phyloP scores from a whole-genome alignment of 2,888 invertebrate species.

The Cephalotes varians region DNA sequence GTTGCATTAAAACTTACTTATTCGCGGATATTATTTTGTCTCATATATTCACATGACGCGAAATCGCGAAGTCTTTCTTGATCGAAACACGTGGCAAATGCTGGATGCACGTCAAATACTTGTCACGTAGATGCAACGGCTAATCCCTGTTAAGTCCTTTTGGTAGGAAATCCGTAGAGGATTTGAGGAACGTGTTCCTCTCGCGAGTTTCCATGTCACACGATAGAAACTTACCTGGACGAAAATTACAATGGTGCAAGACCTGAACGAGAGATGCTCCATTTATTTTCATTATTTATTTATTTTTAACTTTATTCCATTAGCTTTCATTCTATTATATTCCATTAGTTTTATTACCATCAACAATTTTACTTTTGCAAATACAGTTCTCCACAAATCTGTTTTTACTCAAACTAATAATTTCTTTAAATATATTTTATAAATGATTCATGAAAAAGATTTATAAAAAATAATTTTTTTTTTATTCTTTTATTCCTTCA shows the following conservation, averaged over 20 bases:
- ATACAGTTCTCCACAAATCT: background rate
- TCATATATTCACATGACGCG: conserved; percentile 10
- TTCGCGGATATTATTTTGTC: conserved; percentile 28
- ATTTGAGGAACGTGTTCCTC: conserved; percentile 49
- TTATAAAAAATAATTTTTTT: background rate
- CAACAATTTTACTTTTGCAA: background rate
- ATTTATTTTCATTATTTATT: background rate
- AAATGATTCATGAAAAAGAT: background rate
- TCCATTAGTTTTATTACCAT: background rate
- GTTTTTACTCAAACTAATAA: background rate
- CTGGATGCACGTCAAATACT: conserved; percentile 62
- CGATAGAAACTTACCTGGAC: conserved; percentile 12
- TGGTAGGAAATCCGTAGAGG: conserved; percentile 29
- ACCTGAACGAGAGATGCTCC: background rate
- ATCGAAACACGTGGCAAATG: conserved; percentile 2
- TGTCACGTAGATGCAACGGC: conserved; percentile 64
- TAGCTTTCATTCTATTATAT: too few relatives aligned
- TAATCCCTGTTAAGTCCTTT: conserved; percentile 63
- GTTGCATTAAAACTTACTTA: conserved; percentile 40
- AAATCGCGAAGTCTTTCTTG: conserved; percentile 59
- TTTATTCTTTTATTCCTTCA: background rate
- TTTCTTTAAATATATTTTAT: background rate
- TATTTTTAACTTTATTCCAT: too few relatives aligned
- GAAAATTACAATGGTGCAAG: background rate
- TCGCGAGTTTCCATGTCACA: conserved; percentile 45